Base-by-base conservation (phyloP, 2,888 invertebrate species). In the Shargacucullia verbasci region DNA sequence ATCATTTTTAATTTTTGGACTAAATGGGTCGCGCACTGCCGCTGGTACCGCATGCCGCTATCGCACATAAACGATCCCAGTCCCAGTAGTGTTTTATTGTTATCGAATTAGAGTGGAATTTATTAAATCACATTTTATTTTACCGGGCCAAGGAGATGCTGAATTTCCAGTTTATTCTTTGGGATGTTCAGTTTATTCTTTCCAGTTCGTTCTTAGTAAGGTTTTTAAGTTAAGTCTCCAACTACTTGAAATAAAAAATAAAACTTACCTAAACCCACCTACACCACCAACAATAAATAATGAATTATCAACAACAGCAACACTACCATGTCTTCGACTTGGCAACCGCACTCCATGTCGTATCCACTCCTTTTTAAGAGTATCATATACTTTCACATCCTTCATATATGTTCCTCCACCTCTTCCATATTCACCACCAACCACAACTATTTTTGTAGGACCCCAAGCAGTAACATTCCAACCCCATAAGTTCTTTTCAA, bases 221-320 rank as follows among this genome's bases (percentile, higher is more conserved):
- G n/a, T n/a, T n/a, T n/a, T n/a, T n/a, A n/a, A n/a, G n/a, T n/a
- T n/a, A n/a, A n/a, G n/a, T n/a, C n/a, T n/a, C n/a, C n/a, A n/a
- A n/a, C n/a, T n/a, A n/a, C n/a, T n/a, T n/a, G n/a, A n/a, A 20
- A 20, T 20, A 4, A 2, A 50, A 59, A 55, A 45, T 58, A 15
- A 29, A 71, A 87, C 90, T 79, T 68, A 94, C 93, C 93, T 90
- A 84, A 83, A 93, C 60, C 81, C 87, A 80, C 93, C 93, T 67
- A 93, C 88, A 6, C 93, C 93, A 63, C 93, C 92, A 50, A 92
- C 73, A 35, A 92, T 76, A 59, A 76, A 92, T 37, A 94, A 61
- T 3, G 72, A 79, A 65, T 93, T 87, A 11, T 81, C 85, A 12
- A 86, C 31, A 6, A 91, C 75, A 1, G 83, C 81, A 3, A 90